Evolutionary conservation across 2,113 vertebrate species (phyloP), one percentile per base, ranked within the genome.

Genomic region (Crotalus horridus): DNA sequence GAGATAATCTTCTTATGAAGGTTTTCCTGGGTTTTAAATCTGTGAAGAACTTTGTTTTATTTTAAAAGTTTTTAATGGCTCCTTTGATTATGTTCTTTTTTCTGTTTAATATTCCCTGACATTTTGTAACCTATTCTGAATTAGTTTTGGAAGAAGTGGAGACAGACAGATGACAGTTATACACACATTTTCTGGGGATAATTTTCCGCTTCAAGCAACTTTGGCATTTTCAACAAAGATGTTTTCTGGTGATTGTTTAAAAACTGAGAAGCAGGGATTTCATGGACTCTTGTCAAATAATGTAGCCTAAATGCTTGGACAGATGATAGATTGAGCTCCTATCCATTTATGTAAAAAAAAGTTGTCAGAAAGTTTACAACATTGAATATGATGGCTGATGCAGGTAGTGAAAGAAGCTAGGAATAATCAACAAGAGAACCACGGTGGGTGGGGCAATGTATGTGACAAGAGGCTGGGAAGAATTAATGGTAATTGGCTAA

Each of bases 381-480:
- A 3, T 29, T 64, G 88, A 85, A 85, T 1, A 21, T 6, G 29
- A 29, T 85, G 90, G 5, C 0, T 1, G 12, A 21, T 74, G 54
- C 58, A 2, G 87, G 39, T 13, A 21, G 0, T 61, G n/a, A 51
- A 53, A 61, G 87, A 4, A 85, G 0, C 1, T 43, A 89, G 15
- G 61, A 39, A 90, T 48, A 33, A 91, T 46, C 20, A 20, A 59
- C 53, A 91, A 5, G 48, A 55, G 59, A 87, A 43, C 87, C 89
- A 24, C 29, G 0, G 29, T 89, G 58, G 85, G 85, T n/a, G 56
- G 13, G 81, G 0, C 33, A 26, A 0, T 89, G 0, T 8, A 0
- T 53, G 61, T 54, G 2, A 33, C 58, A 61, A 48, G 51, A 33
- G 91, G 88, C 0, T 6, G 64, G 90, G 92, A 53, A 92, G 93